These are phyloP conservation scores for Ochropleura plecta DNA, from an alignment of 2,888 invertebrate genomes.

Conservation along the genomic window DNA sequence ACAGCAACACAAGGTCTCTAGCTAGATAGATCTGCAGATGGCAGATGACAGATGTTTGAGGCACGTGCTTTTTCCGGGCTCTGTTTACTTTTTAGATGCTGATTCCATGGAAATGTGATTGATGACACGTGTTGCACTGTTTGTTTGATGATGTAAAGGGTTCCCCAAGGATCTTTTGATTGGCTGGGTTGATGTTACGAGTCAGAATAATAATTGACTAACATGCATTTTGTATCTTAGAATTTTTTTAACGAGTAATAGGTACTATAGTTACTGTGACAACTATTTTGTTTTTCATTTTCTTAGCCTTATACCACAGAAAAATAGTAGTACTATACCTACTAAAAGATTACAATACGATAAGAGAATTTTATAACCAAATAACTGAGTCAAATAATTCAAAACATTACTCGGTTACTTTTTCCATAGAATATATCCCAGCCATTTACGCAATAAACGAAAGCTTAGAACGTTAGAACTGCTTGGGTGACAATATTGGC, in stretches of 20 bases:
- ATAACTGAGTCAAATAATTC: slow-evolving; percentile 2
- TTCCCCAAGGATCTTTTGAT: slow-evolving; percentile 9
- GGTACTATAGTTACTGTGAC: background rate
- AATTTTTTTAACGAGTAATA: background rate
- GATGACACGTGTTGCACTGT: background rate
- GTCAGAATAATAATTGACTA: background rate
- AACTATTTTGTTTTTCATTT: slow-evolving; percentile 8
- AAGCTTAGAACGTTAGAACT: background rate
- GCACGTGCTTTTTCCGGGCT: slow-evolving; percentile 26
- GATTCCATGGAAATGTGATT: slow-evolving; percentile 6
- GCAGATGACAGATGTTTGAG: slow-evolving; percentile 14
- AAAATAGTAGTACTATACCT: too few species aligned
- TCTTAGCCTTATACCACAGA: background rate
- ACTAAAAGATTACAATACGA: slow-evolving; percentile 9
- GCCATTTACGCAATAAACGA: background rate
- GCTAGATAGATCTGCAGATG: slow-evolving; percentile 10
- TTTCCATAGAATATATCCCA: background rate
- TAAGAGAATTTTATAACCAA: slow-evolving; percentile 13
- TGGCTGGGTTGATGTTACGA: background rate
- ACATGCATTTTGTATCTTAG: background rate
- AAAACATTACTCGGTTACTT: background rate
- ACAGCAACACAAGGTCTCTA: slow-evolving; percentile 34
- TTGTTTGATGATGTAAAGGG: background rate
- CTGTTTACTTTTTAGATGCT: slow-evolving; percentile 26
- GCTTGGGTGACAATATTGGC: slow-evolving; percentile 43